Base-by-base conservation (phyloP, 1,140 invertebrate species). In the Drosophila bocqueti region DNA sequence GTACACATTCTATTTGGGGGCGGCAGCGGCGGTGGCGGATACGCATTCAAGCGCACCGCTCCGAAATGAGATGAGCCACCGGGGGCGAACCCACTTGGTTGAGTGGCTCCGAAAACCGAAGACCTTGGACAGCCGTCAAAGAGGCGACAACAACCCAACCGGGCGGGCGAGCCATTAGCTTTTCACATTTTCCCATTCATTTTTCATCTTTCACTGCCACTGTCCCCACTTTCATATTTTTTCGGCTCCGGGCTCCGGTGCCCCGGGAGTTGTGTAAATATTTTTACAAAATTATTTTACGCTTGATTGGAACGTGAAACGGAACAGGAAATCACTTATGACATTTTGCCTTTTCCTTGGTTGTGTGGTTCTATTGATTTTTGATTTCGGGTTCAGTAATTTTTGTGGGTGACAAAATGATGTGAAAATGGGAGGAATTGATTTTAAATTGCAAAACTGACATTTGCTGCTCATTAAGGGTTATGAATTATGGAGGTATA, bases 261-360 rank as follows among this genome's bases (percentile, higher is more conserved):
- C 54, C n/a, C 45, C 49, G 34, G 34, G 47, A 66, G 34, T 40
- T 86, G 83, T 81, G 85, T 87, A 89, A 89, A 87, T 87, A 87
- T 87, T 87, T 87, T 89, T 64, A 71, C 74, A 87, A 79, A 87
- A 87, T 87, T 84, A 89, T 87, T 87, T 87, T 50, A 81, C 84
- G 84, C 84, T 81, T 84, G 84, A 89, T 67, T 89, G 77, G 64
- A 78, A 67, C 76, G 72, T 67, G 60, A 80, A 87, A 65, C 84
- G 83, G 84, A 64, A 83, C 74, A 67, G 84, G 83, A 87, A 87
- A 89, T 89, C 81, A 89, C 84, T 89, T 89, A 90, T 89, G 85
- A 89, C 85, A 90, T 89, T 89, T 71, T 79, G 59, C 60, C 66
- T 50, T 57, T 55, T 72, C 36, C 59, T 42, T 67, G 45, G 47